Percentiles rank a stretch among this genome's conserved stretches.
phyloP scores from a whole-genome alignment of 1,140 invertebrate species.

The Zaprionus davidi region DNA sequence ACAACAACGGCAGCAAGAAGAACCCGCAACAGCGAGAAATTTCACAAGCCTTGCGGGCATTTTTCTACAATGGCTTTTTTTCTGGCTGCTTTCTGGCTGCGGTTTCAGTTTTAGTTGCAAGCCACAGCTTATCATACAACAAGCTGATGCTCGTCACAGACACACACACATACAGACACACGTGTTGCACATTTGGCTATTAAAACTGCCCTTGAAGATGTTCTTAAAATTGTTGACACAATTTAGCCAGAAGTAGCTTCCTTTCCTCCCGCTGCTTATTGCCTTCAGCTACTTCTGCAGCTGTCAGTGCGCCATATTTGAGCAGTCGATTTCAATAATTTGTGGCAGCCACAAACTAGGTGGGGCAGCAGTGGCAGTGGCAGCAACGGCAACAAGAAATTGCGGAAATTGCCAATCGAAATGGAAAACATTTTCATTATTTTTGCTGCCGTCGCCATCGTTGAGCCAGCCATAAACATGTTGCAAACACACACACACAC shows the following conservation, averaged over 20 bases:
- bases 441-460: conserved; percentile 54
- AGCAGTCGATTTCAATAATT: conserved; percentile 74
- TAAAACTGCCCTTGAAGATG: conserved; percentile 16
- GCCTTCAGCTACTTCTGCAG: conserved; percentile 4
- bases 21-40: conserved; percentile 47
- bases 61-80: conserved; percentile 51
- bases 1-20: conserved; percentile 14
- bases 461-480: conserved; percentile 64
- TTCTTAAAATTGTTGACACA: conserved; percentile 23
- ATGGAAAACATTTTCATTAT: conserved; percentile 84
- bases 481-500: conserved; percentile 22
- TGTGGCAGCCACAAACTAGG: conserved; percentile 40
- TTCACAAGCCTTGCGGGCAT: conserved; percentile 78
- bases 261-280: too few species aligned
- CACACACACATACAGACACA: conserved; percentile 5
- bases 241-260: not conserved
- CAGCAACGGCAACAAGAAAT: conserved; percentile 66
- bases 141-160: not conserved
- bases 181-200: conserved; percentile 6
- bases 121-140: conserved; percentile 6
- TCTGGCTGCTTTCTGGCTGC: conserved; percentile 31
- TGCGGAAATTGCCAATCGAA: conserved; percentile 83
- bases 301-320: conserved; percentile 65
- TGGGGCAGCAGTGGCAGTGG: conserved; percentile 16
- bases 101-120: conserved; percentile 40